These are phyloP conservation scores for Ciona savignyi DNA, from an alignment of 23 tunicate genomes.

Conservation along the genomic window DNA sequence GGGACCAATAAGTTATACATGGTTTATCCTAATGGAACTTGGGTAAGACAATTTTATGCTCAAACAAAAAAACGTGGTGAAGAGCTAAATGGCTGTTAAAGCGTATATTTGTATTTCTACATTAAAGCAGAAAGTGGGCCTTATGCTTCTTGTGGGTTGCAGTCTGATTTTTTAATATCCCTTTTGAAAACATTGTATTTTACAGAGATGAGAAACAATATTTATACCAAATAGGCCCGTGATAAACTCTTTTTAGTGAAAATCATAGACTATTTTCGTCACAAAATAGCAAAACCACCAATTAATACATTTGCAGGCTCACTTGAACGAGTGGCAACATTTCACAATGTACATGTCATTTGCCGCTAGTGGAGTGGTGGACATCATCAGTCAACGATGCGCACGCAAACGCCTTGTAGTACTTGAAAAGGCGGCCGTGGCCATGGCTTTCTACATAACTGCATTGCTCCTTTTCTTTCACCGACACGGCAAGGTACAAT, in stretches of 20 bases:
- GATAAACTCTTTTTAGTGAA: too few relatives aligned
- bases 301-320: conserved; percentile 25
- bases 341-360: conserved; percentile 90
- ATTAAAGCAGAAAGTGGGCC: too few relatives aligned
- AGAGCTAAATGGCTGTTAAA: neutral
- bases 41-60: conserved; percentile 39
- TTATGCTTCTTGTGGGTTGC: too few relatives aligned
- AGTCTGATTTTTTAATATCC: too few relatives aligned
- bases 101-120: neutral
- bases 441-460: conserved; percentile 78
- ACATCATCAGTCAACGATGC: conserved; percentile 60
- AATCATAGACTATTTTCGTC: too few relatives aligned
- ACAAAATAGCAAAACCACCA: too few relatives aligned
- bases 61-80: too few relatives aligned
- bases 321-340: conserved; percentile 88
- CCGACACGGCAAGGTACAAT: conserved; percentile 69
- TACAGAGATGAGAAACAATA: too few relatives aligned
- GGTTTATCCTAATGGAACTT: conserved; percentile 31
- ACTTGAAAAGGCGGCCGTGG: conserved; percentile 84
- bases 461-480: conserved; percentile 83
- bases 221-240: too few relatives aligned
- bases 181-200: too few relatives aligned
- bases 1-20: conserved; percentile 78
- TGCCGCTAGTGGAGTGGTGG: conserved; percentile 68
- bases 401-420: conserved; percentile 41